These are phyloP conservation scores for Cyclargus thomasi DNA, from an alignment of 1,140 invertebrate species.

Conservation along the genomic window DNA sequence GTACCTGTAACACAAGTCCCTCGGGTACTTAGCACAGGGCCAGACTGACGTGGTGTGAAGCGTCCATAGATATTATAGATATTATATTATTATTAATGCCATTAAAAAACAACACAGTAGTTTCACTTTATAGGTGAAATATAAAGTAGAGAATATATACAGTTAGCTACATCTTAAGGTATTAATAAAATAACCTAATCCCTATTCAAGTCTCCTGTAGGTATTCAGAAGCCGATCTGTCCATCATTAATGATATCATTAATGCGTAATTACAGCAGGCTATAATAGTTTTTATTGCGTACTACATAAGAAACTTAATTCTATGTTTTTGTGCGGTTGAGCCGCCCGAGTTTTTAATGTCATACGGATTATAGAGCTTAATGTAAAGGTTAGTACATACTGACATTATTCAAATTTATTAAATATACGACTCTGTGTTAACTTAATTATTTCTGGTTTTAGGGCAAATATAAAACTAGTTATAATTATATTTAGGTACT, in stretches of 20 bases:
- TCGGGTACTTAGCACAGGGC: too few species aligned
- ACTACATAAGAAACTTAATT: background rate
- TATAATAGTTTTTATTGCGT: background rate
- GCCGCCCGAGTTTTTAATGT: constrained; percentile 27
- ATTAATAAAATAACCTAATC: background rate
- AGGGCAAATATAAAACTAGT: too few species aligned
- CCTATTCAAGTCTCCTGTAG: background rate
- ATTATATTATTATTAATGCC: too few species aligned
- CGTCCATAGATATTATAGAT: too few species aligned
- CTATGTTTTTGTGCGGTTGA: background rate
- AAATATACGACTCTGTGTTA: background rate
- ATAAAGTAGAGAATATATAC: background rate
- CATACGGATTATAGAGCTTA: constrained; percentile 42
- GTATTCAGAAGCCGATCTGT: constrained; percentile 7
- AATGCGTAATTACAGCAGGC: background rate
- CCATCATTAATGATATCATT: background rate
- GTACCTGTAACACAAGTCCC: too few species aligned
- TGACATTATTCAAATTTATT: constrained; percentile 11
- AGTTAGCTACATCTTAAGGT: background rate
- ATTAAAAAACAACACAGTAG: too few species aligned
- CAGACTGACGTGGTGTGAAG: too few species aligned
- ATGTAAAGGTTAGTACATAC: constrained; percentile 27
- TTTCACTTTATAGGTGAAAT: too few species aligned
- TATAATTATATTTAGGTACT: too few species aligned
- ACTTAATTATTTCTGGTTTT: too few species aligned